Evolutionary conservation across 1,140 invertebrate species (phyloP).

Genomic region (Drosophila ogumai): DNA sequence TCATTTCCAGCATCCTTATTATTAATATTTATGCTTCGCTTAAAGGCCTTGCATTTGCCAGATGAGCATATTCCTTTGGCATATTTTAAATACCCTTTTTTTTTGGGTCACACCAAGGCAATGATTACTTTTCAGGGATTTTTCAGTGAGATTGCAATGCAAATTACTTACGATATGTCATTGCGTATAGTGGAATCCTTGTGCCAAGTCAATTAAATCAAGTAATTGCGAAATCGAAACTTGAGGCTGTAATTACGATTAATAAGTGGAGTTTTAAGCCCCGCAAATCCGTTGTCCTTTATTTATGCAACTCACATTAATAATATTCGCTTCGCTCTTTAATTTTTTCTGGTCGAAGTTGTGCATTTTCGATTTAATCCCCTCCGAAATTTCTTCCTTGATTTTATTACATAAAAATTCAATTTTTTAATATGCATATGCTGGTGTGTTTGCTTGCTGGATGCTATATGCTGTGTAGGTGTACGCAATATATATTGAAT

Average conservation of each 20-base stretch:
- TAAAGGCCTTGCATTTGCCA: slow-evolving; percentile 24
- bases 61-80: slow-evolving; percentile 17
- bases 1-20: slow-evolving; percentile 38
- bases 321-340: slow-evolving; percentile 11
- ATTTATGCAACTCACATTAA: slow-evolving; percentile 24
- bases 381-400: slow-evolving; percentile 46
- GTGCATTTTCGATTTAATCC: slow-evolving; percentile 60
- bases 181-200: slow-evolving; percentile 8
- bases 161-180: slow-evolving; percentile 1
- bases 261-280: neutral
- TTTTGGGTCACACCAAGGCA: neutral
- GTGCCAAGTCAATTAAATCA: slow-evolving; percentile 1
- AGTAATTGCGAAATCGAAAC: slow-evolving; percentile 11
- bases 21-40: slow-evolving; percentile 47
- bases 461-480: neutral
- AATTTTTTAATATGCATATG: slow-evolving; percentile 42
- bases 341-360: neutral
- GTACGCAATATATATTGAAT: slow-evolving; percentile 55
- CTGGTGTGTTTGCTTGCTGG: neutral
- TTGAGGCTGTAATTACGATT: slow-evolving; percentile 23
- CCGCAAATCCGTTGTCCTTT: slow-evolving; percentile 5
- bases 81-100: neutral
- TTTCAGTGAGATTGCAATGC: slow-evolving; percentile 1
- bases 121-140: neutral
- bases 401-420: slow-evolving; percentile 71